Conservation (phyloP, 2,888 invertebrate genomes). For the Pherbina coryleti region DNA sequence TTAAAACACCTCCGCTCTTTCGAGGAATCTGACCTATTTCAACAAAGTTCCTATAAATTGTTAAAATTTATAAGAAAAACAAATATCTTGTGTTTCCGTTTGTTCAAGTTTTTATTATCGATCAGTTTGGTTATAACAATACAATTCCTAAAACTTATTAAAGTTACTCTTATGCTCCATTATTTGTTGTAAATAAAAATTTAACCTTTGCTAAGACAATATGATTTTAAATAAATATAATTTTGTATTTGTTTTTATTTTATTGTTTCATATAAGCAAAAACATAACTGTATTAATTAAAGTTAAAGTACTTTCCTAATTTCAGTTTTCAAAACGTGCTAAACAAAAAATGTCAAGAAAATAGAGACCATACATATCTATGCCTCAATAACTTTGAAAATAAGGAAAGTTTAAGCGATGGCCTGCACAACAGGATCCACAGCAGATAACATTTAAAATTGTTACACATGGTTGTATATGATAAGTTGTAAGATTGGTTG, state of each 20-base stretch:
- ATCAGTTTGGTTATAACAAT: neutral
- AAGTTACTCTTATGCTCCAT: neutral
- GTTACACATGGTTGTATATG: neutral
- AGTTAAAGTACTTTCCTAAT: neutral
- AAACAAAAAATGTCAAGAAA: neutral
- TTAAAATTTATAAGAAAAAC: neutral
- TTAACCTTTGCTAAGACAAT: too few relatives aligned
- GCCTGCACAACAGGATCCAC: neutral
- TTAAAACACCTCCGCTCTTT: too few relatives aligned
- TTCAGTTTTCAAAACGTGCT: neutral
- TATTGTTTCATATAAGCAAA: neutral
- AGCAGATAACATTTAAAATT: neutral
- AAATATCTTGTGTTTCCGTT: neutral
- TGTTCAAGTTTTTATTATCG: neutral
- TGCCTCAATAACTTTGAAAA: neutral
- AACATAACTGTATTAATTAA: neutral
- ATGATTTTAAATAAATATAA: too few relatives aligned
- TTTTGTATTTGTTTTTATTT: neutral
- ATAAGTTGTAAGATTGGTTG: too few relatives aligned
- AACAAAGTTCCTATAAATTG: too few relatives aligned
- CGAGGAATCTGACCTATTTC: too few relatives aligned
- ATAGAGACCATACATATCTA: neutral
- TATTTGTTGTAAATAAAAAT: too few relatives aligned
- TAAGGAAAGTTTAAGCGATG: neutral
- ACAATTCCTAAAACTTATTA: conserved; percentile 1